Evolutionary conservation across 2,888 invertebrate genomes (phyloP).

Genomic region (Mythimna ferrago): DNA sequence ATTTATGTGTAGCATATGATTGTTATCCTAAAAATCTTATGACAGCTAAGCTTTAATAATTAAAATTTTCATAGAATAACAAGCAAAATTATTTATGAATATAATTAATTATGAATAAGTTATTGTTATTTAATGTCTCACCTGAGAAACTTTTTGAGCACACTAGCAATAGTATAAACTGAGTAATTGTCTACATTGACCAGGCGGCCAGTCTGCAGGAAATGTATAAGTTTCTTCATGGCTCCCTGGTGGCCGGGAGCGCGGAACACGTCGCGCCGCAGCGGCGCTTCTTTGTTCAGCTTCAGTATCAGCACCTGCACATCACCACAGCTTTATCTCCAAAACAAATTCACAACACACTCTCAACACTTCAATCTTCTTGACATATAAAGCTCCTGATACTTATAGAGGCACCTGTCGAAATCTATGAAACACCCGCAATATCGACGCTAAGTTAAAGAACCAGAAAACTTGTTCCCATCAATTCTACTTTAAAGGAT

Average conservation of each 20-base stretch:
- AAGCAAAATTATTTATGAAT: not conserved
- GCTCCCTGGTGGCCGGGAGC: conserved; percentile 98
- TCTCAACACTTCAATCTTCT: conserved; percentile 10
- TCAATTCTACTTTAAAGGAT: conserved; percentile 15
- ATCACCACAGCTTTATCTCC: conserved; percentile 60
- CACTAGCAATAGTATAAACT: conserved; percentile 99
- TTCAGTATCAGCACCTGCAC: conserved; percentile 96
- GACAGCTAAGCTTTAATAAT: not conserved
- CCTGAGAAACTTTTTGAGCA: conserved; percentile 98
- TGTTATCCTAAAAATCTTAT: not conserved
- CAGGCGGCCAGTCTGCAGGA: conserved; percentile 96
- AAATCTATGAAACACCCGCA: conserved; percentile 2
- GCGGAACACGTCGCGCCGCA: conserved; percentile 97
- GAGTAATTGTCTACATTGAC: conserved; percentile 98
- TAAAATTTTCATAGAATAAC: not conserved
- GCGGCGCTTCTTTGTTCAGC: conserved; percentile 98
- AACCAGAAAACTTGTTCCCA: conserved; percentile 2
- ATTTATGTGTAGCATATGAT: not conserved
- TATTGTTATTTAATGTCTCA: conserved; percentile 59
- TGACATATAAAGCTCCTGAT: conserved; percentile 5
- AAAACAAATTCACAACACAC: conserved; percentile 45
- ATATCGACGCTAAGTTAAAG: not conserved
- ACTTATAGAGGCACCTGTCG: not conserved
- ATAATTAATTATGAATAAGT: not conserved
- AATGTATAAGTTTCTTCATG: conserved; percentile 98